Evolutionary conservation across 2,113 vertebrate genomes (phyloP), one percentile per base, ranked within the genome.

Genomic region (Gopherus evgoodei): DNA sequence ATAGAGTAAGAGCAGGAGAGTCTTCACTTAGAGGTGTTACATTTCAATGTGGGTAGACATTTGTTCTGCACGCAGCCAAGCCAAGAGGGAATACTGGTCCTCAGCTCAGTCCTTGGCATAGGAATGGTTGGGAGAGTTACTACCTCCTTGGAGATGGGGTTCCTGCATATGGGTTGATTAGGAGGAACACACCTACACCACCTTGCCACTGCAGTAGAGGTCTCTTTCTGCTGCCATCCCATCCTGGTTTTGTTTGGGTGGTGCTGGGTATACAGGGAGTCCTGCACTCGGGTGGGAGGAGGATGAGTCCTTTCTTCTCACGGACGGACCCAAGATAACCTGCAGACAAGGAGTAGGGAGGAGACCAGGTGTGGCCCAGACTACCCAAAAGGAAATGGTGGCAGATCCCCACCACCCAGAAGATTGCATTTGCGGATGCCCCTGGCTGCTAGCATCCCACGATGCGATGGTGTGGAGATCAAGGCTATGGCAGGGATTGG

Each of bases 31-130:
- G 24, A 57, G 62, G 27, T 86, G 83, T 44, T 54, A 95, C 90
- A 91, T 79, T 75, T 54, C 91, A 94, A 85, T 1, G 4, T 83
- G 89, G 83, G 93, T 91, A 91, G 83, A 11, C 27, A 86, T 59
- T 78, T 0, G 2, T 69, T 81, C 86, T 57, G 92, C 62, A 88
- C 54, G 9, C 27, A 2, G 3, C 86, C 79, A 76, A 2, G 3
- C 86, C 79, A 76, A 75, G 85, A 90, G 16, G 50, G 85, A 95
- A 85, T 27, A 79, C 75, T 65, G 38, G 87, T 57, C 42, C 1
- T 87, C 13, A 8, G 53, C 56, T 93, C 80, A 81, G 87, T 79
- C 82, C 75, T 29, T 81, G 83, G 78, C 42, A 76, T 27, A 78
- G 24, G 12, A 47, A 47, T 47, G 6, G 75, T 29, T 27, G 8